Conservation (phyloP, 2,797 vertebrate species). For the Lacerta bilineata region DNA sequence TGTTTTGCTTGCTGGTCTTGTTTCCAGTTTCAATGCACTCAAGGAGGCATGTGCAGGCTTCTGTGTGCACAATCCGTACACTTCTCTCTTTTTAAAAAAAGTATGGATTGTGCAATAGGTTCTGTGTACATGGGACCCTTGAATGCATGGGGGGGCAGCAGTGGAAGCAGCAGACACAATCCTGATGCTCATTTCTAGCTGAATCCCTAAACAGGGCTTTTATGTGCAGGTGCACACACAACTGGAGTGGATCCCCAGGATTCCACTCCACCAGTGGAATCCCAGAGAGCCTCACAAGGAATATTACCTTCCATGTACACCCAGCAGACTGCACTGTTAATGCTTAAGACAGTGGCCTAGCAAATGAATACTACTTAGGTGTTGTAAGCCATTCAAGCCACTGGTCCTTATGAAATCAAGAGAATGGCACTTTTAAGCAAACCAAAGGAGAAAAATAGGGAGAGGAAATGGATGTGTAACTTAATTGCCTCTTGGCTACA, state of each 20-base stretch:
- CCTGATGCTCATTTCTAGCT: neutral
- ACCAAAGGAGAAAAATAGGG: neutral
- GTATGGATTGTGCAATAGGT: neutral
- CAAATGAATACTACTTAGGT: neutral
- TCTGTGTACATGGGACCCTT: no score
- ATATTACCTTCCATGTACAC: neutral
- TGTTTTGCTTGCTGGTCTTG: neutral
- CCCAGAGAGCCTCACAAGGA: neutral
- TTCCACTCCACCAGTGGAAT: neutral
- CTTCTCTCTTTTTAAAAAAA: neutral
- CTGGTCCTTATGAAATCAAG: neutral
- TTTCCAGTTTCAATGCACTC: neutral
- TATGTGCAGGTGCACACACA: accelerated
- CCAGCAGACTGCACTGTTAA: neutral
- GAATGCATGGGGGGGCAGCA: neutral
- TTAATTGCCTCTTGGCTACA: neutral
- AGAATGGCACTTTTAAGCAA: neutral
- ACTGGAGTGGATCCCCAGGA: neutral
- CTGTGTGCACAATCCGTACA: neutral
- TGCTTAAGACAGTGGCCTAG: accelerated
- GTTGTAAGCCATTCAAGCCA: neutral
- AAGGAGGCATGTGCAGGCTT: neutral
- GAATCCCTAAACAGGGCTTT: neutral
- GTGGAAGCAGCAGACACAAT: neutral
- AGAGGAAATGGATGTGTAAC: constrained; percentile 22